Evolutionary conservation across 2,113 vertebrate genomes (phyloP), one percentile per base, ranked within the genome.

Genomic region (Acanthochromis polyacanthus): DNA sequence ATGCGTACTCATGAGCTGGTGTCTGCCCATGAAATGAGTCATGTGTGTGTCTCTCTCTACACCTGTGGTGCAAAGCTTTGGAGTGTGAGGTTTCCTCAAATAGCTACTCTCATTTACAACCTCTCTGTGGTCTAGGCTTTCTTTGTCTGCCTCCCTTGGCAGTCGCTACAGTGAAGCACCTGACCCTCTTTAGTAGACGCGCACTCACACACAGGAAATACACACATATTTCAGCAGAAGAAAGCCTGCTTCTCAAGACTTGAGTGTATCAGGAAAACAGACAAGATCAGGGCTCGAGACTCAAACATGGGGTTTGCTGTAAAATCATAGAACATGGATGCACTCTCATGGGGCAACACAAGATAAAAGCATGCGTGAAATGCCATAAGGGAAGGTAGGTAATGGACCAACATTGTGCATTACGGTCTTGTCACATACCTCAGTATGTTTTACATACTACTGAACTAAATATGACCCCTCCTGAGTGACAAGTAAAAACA

Each of bases 141-240:
- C 84, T 89, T 86, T 89, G 83, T 86, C 89, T 85, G 86, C 73
- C 81, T 86, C 75, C 84, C 84, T 83, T 88, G 84, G 86, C 82
- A 90, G 83, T 75, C 78, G 76, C 69, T 66, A 59, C 68, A 53
- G 68, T 57, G 70, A 84, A 80, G 72, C 84, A 83, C 73, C 81
- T 88, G 90, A 90, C 82, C 81, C 66, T 70, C 71, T 89, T 80
- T 68, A 61, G 40, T 51, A 82, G 56, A 62, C 36, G 1, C 51
- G 45, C 74, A 61, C 25, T 14, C 36, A 30, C 28, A 36, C 59
- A n/a, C 22, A 30, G 45, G 56, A 23, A 38, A 67, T 45, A 66
- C 20, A 61, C 20, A 30, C 12, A 4, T 40, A 56, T 32, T 67
- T 50, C 1, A 69, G 30, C 53, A 15, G 5, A 52, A 30, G 51